Conservation (phyloP, 2,797 vertebrate genomes). For the Brachyalestes nurse region DNA sequence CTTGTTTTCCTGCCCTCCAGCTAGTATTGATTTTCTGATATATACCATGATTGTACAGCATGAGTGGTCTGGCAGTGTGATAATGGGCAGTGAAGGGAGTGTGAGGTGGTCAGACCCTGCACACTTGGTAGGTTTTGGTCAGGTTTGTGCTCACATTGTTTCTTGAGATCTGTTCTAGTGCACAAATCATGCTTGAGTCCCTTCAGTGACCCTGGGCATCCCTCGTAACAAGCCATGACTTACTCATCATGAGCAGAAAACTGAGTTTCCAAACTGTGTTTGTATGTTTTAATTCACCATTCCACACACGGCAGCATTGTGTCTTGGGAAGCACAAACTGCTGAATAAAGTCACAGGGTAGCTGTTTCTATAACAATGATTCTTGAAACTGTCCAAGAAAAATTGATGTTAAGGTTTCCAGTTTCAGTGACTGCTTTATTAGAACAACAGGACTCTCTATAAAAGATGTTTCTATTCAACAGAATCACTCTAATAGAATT, state of each 20-base stretch:
- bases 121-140: slow-evolving; percentile 21
- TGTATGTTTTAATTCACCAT: slow-evolving; percentile 36
- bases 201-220: neutral
- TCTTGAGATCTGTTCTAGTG: slow-evolving; percentile 9
- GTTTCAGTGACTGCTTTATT: too few species aligned
- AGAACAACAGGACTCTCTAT: too few species aligned
- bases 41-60: neutral
- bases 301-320: slow-evolving; percentile 17
- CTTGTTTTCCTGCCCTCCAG: slow-evolving; percentile 37
- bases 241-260: slow-evolving; percentile 27
- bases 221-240: slow-evolving; percentile 12
- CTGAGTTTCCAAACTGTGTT: slow-evolving; percentile 23
- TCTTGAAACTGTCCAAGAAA: too few species aligned
- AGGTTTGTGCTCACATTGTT: neutral
- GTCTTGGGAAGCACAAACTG: slow-evolving; percentile 13
- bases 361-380: neutral
- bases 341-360: slow-evolving; percentile 19
- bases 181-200: neutral
- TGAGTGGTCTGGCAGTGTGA: neutral
- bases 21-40: slow-evolving; percentile 49
- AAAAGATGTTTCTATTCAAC: too few species aligned
- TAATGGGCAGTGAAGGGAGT: neutral
- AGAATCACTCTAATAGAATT: too few species aligned
- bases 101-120: slow-evolving; percentile 13
- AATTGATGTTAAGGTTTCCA: too few species aligned